These are phyloP conservation scores for Amblyteles armatorius DNA, from an alignment of 2,888 invertebrate species.

Conservation along the genomic window DNA sequence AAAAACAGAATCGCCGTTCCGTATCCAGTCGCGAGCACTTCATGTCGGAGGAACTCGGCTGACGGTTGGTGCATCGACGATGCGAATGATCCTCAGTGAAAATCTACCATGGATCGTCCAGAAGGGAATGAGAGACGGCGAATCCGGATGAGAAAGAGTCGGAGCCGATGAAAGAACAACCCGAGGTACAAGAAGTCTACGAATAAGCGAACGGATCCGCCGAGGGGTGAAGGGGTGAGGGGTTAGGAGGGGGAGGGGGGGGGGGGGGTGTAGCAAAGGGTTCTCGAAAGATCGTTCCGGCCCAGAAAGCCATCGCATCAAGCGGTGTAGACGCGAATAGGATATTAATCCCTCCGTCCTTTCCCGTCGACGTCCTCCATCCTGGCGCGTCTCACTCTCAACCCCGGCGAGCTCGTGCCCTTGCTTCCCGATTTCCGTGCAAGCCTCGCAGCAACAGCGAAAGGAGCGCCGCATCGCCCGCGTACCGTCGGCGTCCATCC, in stretches of 20 bases:
- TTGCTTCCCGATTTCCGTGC: conserved; percentile 25
- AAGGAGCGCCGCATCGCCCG: not conserved
- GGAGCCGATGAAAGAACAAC: conserved; percentile 25
- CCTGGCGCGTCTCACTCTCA: conserved; percentile 31
- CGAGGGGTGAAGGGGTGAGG: not conserved
- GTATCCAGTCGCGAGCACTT: not conserved
- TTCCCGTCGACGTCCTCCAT: conserved; percentile 44
- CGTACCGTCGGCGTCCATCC: conserved; percentile 60
- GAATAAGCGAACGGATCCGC: conserved; percentile 32
- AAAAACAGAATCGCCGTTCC: not conserved
- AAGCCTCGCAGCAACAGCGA: conserved; percentile 10
- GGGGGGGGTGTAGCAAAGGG: conserved; percentile 28
- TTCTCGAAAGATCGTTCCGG: conserved; percentile 61
- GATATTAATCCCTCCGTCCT: conserved; percentile 67
- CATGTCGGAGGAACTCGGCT: not conserved
- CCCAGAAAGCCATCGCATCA: conserved; percentile 59
- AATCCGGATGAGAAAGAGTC: conserved; percentile 12
- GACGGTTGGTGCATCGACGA: not conserved
- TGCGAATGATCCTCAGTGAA: conserved; percentile 42
- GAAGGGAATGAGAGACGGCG: conserved; percentile 25
- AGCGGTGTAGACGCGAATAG: conserved; percentile 66
- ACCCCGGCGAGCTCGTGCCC: not conserved
- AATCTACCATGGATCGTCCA: conserved; percentile 8
- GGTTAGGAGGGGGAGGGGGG: not conserved
- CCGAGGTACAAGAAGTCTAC: conserved; percentile 35